phyloP scores from a whole-genome alignment of 2,113 vertebrate genomes.

The Peromyscus californicus region DNA sequence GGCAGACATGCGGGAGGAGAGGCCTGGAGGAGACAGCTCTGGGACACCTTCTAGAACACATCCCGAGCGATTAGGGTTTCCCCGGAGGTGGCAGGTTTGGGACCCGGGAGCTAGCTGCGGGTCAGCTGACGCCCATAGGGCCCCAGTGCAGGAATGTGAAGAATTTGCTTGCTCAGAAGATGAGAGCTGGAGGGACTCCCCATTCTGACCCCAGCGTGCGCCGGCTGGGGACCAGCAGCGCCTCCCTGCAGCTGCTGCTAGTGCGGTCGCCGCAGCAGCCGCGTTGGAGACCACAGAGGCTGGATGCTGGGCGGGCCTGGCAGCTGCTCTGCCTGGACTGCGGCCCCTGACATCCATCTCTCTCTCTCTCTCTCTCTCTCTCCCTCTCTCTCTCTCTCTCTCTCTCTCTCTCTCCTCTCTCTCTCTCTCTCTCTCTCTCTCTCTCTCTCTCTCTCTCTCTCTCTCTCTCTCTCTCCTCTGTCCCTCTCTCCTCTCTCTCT shows the following conservation, averaged over 20 bases:
- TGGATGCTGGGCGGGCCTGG: neutral
- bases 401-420: too few relatives aligned
- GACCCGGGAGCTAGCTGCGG: neutral
- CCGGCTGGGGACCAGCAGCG: conserved; percentile 35
- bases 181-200: conserved; percentile 58
- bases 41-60: neutral
- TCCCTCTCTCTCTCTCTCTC: rapidly evolving
- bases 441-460: neutral
- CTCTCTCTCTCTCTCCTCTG: too few relatives aligned
- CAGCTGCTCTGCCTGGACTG: neutral
- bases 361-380: too few relatives aligned
- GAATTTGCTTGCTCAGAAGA: conserved; percentile 79
- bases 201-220: neutral
- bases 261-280: neutral
- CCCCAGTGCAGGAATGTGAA: conserved; percentile 65
- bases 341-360: neutral
- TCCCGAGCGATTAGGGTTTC: neutral
- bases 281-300: neutral
- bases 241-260: conserved; percentile 61
- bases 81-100: neutral
- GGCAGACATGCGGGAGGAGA: neutral
- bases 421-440: neutral
- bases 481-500: rapidly evolving
- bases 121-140: conserved; percentile 69
- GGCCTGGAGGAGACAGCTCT: neutral